These are phyloP conservation scores for Siniperca scherzeri DNA, from an alignment of 2,797 vertebrate species.

Conservation along the genomic window DNA sequence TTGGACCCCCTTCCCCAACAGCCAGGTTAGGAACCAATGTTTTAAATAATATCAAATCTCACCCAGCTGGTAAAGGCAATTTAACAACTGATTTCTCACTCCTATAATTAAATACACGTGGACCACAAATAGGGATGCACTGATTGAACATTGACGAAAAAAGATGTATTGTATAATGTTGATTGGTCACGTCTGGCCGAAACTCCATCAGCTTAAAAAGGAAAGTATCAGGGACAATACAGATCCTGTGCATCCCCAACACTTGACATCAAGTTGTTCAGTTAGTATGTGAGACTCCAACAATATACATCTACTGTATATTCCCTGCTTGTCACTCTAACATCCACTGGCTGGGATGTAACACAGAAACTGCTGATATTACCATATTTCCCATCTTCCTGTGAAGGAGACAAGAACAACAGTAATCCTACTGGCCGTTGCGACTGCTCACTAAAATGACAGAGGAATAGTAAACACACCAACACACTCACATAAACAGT, in stretches of 20 bases:
- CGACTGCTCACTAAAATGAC: constrained; percentile 8
- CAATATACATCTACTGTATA: background rate
- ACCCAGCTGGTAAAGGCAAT: background rate
- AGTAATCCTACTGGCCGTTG: constrained; percentile 39
- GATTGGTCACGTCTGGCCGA: rapidly evolving
- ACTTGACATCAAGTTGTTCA: background rate
- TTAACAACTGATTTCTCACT: background rate
- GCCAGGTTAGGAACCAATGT: background rate
- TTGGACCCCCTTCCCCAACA: background rate
- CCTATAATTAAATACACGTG: background rate
- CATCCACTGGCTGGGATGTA: constrained; percentile 15
- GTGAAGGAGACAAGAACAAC: constrained; percentile 33
- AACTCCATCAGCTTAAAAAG: background rate
- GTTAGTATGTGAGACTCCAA: background rate
- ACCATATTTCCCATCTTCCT: constrained; percentile 51
- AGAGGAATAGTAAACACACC: constrained; percentile 29
- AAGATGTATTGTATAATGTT: background rate
- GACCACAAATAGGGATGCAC: background rate
- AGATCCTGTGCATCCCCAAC: background rate
- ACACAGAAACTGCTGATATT: constrained; percentile 44
- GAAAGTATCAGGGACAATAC: background rate
- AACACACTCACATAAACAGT: constrained; percentile 16
- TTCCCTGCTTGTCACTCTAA: background rate
- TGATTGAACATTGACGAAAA: background rate
- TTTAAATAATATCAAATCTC: background rate